A percentile compares a stretch with the other conserved stretches of the same genome.
Conservation (phyloP, 2,797 vertebrate genomes). For the Fistularia tabacaria region DNA sequence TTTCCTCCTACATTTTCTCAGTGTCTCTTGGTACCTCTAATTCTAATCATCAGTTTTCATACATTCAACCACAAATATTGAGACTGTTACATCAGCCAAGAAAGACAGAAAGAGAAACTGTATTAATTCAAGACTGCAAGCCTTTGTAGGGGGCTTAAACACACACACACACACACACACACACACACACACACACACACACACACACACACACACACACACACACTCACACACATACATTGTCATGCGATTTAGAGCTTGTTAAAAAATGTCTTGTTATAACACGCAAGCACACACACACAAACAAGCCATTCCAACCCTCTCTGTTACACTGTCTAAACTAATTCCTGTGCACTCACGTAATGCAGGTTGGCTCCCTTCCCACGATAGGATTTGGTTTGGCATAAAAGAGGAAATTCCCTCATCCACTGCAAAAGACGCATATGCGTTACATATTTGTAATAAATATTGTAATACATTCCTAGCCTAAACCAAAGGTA, state of each 20-base stretch:
- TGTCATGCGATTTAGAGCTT: conserved; percentile 62
- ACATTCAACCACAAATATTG: conserved; percentile 55
- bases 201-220: not conserved
- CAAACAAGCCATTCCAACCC: conserved; percentile 63
- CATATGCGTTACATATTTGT: conserved; percentile 74
- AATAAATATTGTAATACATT: conserved; percentile 76
- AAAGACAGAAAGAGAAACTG: conserved; percentile 71
- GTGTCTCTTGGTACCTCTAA: conserved; percentile 47
- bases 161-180: conserved; percentile 16
- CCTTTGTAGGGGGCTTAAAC: conserved; percentile 49
- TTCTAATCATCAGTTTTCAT: conserved; percentile 61
- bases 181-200: conserved; percentile 12
- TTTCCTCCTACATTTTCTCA: conserved; percentile 47
- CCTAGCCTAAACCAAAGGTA: conserved; percentile 66
- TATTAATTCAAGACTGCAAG: conserved; percentile 69
- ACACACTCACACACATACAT: conserved; percentile 9
- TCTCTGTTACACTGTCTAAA: conserved; percentile 75
- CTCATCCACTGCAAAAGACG: conserved; percentile 66
- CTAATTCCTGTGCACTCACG: conserved; percentile 76
- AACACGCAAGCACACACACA: conserved; percentile 23
- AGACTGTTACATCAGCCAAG: conserved; percentile 68
- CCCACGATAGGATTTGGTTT: conserved; percentile 78
- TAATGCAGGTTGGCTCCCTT: conserved; percentile 76
- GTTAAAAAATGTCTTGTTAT: conserved; percentile 57
- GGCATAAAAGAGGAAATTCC: conserved; percentile 56